Evolutionary conservation across 2,797 vertebrate species (phyloP).

Genomic region (Coregonus suidteri): DNA sequence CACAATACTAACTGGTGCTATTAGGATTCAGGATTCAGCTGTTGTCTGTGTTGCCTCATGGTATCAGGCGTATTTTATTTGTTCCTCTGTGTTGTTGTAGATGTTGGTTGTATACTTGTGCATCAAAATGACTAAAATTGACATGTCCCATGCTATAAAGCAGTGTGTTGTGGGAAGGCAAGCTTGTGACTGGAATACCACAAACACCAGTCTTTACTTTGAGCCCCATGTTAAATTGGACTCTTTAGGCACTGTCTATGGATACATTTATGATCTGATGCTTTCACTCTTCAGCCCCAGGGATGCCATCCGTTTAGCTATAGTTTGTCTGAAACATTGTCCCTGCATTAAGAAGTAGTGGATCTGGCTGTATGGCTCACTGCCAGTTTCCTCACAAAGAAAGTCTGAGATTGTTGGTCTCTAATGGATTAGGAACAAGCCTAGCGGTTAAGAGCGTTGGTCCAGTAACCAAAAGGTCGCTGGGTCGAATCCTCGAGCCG

Average conservation of each 20-base stretch:
- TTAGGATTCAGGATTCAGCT: slow-evolving; percentile 67
- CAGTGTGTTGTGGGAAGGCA: not conserved
- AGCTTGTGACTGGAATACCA: too few species aligned
- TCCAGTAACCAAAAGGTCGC: too few species aligned
- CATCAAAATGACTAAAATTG: slow-evolving; percentile 40
- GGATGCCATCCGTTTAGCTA: not conserved
- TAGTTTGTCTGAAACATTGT: not conserved
- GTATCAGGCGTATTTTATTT: slow-evolving; percentile 28
- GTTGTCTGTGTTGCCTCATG: slow-evolving; percentile 55
- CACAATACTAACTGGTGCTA: slow-evolving; percentile 86
- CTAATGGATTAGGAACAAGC: too few species aligned
- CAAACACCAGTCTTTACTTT: not conserved
- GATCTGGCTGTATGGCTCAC: slow-evolving; percentile 20
- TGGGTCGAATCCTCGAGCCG: too few species aligned
- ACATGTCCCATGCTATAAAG: slow-evolving; percentile 53
- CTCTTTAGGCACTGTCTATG: not conserved
- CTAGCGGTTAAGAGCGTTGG: too few species aligned
- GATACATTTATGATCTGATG: not conserved
- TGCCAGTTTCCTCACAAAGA: slow-evolving; percentile 6
- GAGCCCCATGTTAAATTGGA: not conserved
- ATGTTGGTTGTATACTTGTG: slow-evolving; percentile 30
- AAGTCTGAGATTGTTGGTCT: too few species aligned
- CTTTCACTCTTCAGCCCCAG: not conserved
- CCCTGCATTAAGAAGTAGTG: slow-evolving; percentile 16
- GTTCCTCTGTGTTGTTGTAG: slow-evolving; percentile 37